phyloP scores from a whole-genome alignment of 2,888 invertebrate genomes.

The Cerastoderma edule region DNA sequence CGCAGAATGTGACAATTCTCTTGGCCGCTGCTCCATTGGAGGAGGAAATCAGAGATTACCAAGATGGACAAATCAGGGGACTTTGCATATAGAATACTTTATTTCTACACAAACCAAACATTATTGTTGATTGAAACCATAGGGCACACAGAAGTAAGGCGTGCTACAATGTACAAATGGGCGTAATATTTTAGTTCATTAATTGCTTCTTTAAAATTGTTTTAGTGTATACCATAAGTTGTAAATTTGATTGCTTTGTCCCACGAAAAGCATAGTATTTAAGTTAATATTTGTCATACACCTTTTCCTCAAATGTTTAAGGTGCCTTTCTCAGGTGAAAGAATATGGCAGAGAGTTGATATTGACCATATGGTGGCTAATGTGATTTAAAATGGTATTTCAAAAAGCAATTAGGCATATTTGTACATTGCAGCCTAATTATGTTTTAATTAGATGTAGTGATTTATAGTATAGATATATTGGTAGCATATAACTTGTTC shows the following conservation, averaged over 20 bases:
- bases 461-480: conserved; percentile 17
- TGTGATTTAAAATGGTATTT: conserved; percentile 3
- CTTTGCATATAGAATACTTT: conserved; percentile 5
- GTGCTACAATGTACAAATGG: too few relatives aligned
- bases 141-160: conserved; percentile 3
- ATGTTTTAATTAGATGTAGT: conserved; percentile 26
- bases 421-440: conserved; percentile 7
- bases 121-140: conserved; percentile 2
- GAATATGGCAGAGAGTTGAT: too few relatives aligned
- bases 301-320: too few relatives aligned
- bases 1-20: conserved; percentile 44
- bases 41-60: conserved; percentile 3
- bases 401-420: conserved; percentile 3
- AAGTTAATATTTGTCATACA: too few relatives aligned
- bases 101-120: conserved; percentile 3
- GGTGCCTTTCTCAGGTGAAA: too few relatives aligned
- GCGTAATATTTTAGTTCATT: too few relatives aligned
- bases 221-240: too few relatives aligned
- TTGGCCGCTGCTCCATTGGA: not conserved
- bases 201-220: too few relatives aligned
- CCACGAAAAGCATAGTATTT: too few relatives aligned
- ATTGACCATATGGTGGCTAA: too few relatives aligned
- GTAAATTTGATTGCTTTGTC: too few relatives aligned
- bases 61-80: conserved; percentile 21
- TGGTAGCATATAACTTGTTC: too few relatives aligned